Conservation (phyloP, 1,140 invertebrate species). For the Cardiocondyla obscurior region DNA sequence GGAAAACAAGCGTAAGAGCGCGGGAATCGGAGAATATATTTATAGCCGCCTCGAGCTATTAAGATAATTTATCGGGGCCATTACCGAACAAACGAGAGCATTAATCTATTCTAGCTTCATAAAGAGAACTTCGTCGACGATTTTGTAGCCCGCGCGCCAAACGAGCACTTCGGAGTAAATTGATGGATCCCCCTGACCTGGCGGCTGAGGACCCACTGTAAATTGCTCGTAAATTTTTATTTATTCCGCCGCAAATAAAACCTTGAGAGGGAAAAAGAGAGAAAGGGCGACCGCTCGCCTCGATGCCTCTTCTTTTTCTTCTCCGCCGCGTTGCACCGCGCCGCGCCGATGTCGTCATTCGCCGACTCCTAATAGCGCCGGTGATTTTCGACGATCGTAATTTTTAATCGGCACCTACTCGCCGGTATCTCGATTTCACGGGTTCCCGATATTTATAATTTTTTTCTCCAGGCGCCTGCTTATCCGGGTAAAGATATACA, state of each 20-base stretch:
- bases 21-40: constrained; percentile 80
- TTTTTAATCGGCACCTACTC: constrained; percentile 38
- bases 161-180: constrained; percentile 81
- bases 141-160: constrained; percentile 82
- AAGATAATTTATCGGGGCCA: constrained; percentile 83
- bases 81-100: constrained; percentile 83
- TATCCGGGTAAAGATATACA: too few relatives aligned
- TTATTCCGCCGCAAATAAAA: constrained; percentile 74
- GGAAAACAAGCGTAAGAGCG: constrained; percentile 77
- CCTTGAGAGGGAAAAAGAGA: constrained; percentile 6
- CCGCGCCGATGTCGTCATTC: constrained; percentile 29
- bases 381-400: constrained; percentile 64
- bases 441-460: constrained; percentile 36
- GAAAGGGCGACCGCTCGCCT: constrained; percentile 20
- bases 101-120: constrained; percentile 84
- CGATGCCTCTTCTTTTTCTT: constrained; percentile 38
- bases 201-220: constrained; percentile 68
- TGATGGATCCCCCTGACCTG: constrained; percentile 76
- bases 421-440: constrained; percentile 14
- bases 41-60: constrained; percentile 82
- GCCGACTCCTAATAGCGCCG: constrained; percentile 58
- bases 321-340: not conserved
- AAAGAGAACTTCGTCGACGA: constrained; percentile 82
- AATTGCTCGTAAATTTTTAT: constrained; percentile 78
- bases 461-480: not conserved